These are phyloP conservation scores for Pilophorus perplexus DNA, from an alignment of 2,888 invertebrate species.

Conservation along the genomic window DNA sequence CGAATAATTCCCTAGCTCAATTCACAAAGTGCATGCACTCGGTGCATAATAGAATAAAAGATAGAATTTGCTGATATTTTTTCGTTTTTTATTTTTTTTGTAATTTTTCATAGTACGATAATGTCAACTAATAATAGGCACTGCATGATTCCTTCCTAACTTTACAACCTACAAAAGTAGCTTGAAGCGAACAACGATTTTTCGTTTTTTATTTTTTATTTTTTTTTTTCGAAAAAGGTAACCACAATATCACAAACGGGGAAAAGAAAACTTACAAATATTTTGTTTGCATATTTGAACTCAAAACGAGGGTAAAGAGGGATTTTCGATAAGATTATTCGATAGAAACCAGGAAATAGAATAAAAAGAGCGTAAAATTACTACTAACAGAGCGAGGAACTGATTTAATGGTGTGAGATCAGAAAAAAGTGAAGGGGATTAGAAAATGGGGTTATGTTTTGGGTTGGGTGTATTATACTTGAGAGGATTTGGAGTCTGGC, in stretches of 20 bases:
- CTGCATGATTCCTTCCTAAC: conserved; percentile 38
- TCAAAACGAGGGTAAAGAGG: conserved; percentile 18
- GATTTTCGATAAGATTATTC: conserved; percentile 3
- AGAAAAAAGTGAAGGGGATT: conserved; percentile 39
- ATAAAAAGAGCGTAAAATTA: conserved; percentile 20
- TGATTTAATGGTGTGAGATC: conserved; percentile 45
- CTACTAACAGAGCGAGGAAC: conserved; percentile 45
- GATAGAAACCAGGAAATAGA: conserved; percentile 14
- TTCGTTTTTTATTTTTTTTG: neutral
- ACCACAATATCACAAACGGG: conserved; percentile 43
- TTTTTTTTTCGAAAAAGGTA: conserved; percentile 38
- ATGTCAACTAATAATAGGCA: conserved; percentile 42
- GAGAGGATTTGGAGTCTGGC: conserved; percentile 48
- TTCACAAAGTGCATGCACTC: conserved; percentile 47
- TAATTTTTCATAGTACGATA: conserved; percentile 1
- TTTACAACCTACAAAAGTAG: conserved; percentile 43
- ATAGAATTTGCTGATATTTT: conserved; percentile 31
- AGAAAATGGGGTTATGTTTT: neutral
- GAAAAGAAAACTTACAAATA: too few species aligned
- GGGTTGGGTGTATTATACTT: conserved; percentile 47
- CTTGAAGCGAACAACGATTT: conserved; percentile 40
- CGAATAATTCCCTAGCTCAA: conserved; percentile 38
- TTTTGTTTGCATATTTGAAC: too few species aligned
- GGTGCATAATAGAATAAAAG: conserved; percentile 43
- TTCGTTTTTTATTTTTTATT: too few species aligned